Base-by-base conservation (phyloP, 64 coral and sea anemone genomes). In the Pachyseris speciosa region DNA sequence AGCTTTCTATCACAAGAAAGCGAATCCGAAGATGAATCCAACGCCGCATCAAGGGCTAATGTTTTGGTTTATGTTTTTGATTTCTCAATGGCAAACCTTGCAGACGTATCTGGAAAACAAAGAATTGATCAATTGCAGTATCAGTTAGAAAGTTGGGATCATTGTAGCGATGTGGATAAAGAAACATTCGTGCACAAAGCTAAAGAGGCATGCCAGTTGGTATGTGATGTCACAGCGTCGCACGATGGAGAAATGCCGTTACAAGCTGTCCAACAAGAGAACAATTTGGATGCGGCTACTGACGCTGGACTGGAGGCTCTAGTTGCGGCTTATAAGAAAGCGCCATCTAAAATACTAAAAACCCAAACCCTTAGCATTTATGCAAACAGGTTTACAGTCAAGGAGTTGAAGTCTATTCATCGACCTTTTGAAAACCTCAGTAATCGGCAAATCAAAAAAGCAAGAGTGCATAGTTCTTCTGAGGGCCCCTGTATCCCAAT, bases 201-300 rank as follows among this genome's bases (percentile, higher is more conserved):
- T n/a, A n/a, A n/a, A n/a, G n/a, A n/a, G n/a, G n/a, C n/a, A n/a
- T n/a, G n/a, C n/a, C n/a, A n/a, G n/a, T n/a, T n/a, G n/a, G n/a
- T n/a, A n/a, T n/a, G n/a, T n/a, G n/a, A n/a, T 12, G 51, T 90
- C 7, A 90, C 81, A 71, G 88, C 88, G n/a, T 75, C 88, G n/a
- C 27, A 55, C 19, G 75, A 90, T 53, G 51, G 88, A 37, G 63
- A 36, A 33, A 58, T n/a, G n/a, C n/a, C n/a, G n/a, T n/a, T n/a
- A n/a, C n/a, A n/a, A n/a, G n/a, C n/a, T n/a, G n/a, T n/a, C n/a
- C n/a, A n/a, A n/a, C n/a, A n/a, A n/a, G n/a, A n/a, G n/a, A n/a
- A n/a, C n/a, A n/a, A n/a, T n/a, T n/a, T n/a, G n/a, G n/a, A n/a
- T 81, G 13, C 28, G 2, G 25, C 25, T 52, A 71, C 5, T 13